Evolutionary conservation across 1,140 invertebrate genomes (phyloP).

Genomic region (Heliconius hewitsoni): DNA sequence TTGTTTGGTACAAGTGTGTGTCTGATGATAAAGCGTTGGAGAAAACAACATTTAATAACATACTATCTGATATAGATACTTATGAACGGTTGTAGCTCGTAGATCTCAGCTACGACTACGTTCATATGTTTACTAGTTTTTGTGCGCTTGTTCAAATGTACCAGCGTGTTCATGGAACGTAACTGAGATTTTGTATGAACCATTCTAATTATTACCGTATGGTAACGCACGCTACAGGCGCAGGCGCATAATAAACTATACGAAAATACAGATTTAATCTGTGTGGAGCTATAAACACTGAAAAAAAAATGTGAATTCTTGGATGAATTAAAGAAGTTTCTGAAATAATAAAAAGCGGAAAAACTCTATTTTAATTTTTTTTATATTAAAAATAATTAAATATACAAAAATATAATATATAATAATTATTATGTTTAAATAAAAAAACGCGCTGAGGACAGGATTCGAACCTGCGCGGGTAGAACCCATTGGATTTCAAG

Average conservation of each 20-base stretch:
- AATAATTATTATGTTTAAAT: neutral
- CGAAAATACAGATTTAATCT: slow-evolving; percentile 15
- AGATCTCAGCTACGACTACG: no score
- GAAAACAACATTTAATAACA: no score
- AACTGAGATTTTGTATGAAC: no score
- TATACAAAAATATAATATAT: neutral
- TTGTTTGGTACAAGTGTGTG: no score
- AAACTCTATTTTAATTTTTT: neutral
- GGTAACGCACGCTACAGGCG: neutral
- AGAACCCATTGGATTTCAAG: neutral
- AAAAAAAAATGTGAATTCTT: neutral
- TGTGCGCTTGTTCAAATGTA: no score
- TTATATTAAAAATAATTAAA: neutral
- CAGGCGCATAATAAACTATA: neutral
- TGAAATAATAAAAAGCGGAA: neutral
- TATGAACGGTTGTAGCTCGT: no score
- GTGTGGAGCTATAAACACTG: neutral
- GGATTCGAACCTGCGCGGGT: slow-evolving; percentile 46
- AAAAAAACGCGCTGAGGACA: slow-evolving; percentile 43
- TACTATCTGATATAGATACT: no score
- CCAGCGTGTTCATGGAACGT: no score
- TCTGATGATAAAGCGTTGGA: no score
- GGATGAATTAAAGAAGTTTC: no score
- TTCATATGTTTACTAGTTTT: no score
- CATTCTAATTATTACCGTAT: neutral